Evolutionary conservation across 2,113 vertebrate genomes (phyloP).

Genomic region (Piprites chloris): DNA sequence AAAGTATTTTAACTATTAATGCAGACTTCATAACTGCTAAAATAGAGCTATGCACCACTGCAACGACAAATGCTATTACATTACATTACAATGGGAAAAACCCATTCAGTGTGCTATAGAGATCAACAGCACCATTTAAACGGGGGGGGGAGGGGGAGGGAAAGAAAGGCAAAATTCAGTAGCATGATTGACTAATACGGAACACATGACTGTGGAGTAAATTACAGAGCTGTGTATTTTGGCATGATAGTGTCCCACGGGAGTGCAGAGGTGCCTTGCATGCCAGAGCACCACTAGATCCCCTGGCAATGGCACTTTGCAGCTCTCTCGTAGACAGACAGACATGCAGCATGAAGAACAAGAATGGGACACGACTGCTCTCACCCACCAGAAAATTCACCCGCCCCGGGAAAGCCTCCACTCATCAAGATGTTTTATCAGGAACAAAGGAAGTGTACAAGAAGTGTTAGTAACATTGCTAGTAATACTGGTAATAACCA

Average conservation of each 20-base stretch:
- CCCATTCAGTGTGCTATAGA: neutral
- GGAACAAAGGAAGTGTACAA: neutral
- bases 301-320: neutral
- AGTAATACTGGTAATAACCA: neutral
- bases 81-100: too few species aligned
- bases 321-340: neutral
- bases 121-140: neutral
- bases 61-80: neutral
- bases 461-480: neutral
- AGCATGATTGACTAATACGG: neutral
- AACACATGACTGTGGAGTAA: neutral
- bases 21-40: neutral
- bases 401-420: neutral
- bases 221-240: neutral
- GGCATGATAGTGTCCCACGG: neutral
- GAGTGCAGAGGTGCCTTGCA: neutral
- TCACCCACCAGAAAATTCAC: neutral
- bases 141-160: neutral
- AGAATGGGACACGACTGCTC: neutral
- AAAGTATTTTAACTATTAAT: neutral
- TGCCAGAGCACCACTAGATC: neutral
- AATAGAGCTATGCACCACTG: neutral
- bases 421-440: neutral
- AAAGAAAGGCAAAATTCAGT: neutral
- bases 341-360: accelerated